Base-by-base conservation (phyloP, 2,113 vertebrate genomes). In the Cnemophilus loriae region DNA sequence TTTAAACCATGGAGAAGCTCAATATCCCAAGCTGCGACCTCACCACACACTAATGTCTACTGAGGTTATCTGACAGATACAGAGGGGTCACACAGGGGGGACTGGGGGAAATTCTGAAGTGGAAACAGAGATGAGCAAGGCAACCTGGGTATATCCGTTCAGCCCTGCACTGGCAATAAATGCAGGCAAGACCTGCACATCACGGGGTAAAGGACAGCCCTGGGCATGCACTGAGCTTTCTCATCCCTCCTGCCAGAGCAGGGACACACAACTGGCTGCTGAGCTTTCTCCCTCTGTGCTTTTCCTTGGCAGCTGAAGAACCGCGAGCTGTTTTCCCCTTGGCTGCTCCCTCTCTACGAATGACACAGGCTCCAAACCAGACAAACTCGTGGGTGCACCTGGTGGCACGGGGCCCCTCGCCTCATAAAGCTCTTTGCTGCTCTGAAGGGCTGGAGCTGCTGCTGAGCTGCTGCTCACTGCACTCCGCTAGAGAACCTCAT, bases 51-150 rank as follows among this genome's bases (percentile, higher is more conserved):
- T 11, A 6, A 35, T 8, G 17, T 57, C 30, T 9, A 2, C 23
- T 53, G 46, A 32, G n/a, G 47, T 70, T 32, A 14, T 24, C 18
- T n/a, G 17, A n/a, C 21, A 80, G 56, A 64, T 16, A 30, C 8
- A 8, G 2, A 41, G 77, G 10, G n/a, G 46, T 44, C 6, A 30
- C 2, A 7, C 0, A 5, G 13, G 13, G 5, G 4, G 8, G 7
- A 1, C 15, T 13, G 1, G 26, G 8, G 8, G 7, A 22, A 41
- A 50, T 46, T 53, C n/a, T 46, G 30, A 20, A 18, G 6, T 2
- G 37, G 42, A 28, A 11, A 39, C n/a, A 70, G 13, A 79, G 14
- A 20, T 14, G 59, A 47, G 11, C 6, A 10, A 8, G 13, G 30
- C 33, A 27, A n/a, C 50, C 42, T 37, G 39, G 18, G 67, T 50